Percentiles rank a stretch among this genome's conserved stretches.
Conservation (phyloP, 2,797 vertebrate genomes). For the Poliocrania exsul region DNA sequence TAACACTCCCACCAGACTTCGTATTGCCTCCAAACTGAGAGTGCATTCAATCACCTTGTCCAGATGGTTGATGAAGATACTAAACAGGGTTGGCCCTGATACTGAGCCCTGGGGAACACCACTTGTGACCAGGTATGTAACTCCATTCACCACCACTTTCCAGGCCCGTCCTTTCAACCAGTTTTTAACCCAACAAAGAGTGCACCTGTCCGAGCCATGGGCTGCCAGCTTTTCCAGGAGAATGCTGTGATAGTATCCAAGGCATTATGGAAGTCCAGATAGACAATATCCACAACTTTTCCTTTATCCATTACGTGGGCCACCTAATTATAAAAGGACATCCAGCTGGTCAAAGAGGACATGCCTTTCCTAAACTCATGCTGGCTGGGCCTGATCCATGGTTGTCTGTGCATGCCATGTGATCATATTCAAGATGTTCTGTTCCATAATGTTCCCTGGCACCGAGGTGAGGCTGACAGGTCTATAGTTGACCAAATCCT, state of each 20-base stretch:
- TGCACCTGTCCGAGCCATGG: background rate
- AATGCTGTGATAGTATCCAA: background rate
- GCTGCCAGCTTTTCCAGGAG: background rate
- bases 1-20: background rate
- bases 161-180: background rate
- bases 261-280: background rate
- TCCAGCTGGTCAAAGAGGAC: background rate
- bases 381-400: background rate
- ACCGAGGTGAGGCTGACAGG: fast-evolving
- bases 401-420: fast-evolving
- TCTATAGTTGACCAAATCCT: background rate
- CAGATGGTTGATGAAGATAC: background rate
- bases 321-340: background rate
- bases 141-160: background rate
- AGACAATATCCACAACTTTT: background rate
- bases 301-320: background rate
- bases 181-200: background rate
- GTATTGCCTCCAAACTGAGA: background rate
- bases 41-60: background rate
- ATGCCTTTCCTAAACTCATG: background rate
- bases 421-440: background rate
- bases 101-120: background rate
- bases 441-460: background rate
- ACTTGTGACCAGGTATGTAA: background rate
- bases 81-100: background rate